Evolutionary conservation across 1,140 invertebrate genomes (phyloP), one percentile per base, ranked within the genome.

Genomic region (Brachionus manjavacas): DNA sequence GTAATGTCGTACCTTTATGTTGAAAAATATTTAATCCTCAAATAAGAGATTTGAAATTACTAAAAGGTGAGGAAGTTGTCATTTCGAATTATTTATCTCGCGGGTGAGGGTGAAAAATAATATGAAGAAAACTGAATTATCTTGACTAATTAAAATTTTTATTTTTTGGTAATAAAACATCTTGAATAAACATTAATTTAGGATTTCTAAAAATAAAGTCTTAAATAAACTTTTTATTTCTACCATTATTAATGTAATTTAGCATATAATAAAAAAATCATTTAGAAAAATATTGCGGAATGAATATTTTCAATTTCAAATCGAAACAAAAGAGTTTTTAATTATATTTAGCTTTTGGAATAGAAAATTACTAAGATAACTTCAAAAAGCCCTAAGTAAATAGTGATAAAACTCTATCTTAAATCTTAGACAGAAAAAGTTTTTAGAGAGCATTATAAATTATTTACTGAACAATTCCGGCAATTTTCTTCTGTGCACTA

Each of bases 141-240:
- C 8, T 60, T 60, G n/a, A 23, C 52, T 60, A 60, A 60, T 60
- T 60, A 60, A 20, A 60, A 60, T 60, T 20, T 60, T 23, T 60
- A 60, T 60, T 20, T 60, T 31, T 60, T 60, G 23, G 7, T 60
- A 60, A 60, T 60, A 60, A 60, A 60, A 60, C 52, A 60, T 60
- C 52, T 60, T 60, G 52, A 60, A 60, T 60, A 60, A 60, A 60
- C 52, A 60, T 60, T 60, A 60, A 60, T 60, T 60, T 60, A 60
- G 16, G 25, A 60, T 60, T 60, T 60, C 52, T 60, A 60, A 60
- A 60, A 60, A 60, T 60, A 60, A 9, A 20, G 52, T 60, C 52
- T 60, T 60, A 23, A 60, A 60, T 60, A 60, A 60, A 60, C 52
- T 60, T 60, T 60, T 46, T 9, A 23, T 60, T 60, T 60, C 52